Base-by-base conservation (phyloP, 2,797 vertebrate species). In the Australoheros facetus region DNA sequence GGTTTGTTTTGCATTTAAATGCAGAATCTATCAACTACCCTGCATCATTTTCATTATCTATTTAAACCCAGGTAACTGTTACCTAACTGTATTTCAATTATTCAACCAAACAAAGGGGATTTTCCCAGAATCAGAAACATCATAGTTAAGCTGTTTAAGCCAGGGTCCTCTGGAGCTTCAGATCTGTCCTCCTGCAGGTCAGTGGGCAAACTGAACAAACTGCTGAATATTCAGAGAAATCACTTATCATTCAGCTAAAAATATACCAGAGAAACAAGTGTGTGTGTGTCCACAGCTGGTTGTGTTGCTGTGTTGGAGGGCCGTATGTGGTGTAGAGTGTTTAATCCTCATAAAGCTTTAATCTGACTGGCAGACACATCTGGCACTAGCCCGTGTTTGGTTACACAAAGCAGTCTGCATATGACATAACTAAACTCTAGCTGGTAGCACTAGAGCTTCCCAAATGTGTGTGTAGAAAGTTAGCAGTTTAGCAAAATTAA, bases 311-410 rank as follows among this genome's bases (percentile, higher is more conserved):
- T 69, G 56, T 56, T 72, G 6, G 14, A 23, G 60, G 55, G 26
- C 37, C 55, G 45, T 57, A 42, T n/a, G 32, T 56, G 17, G 53
- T 45, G 3, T 53, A 34, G 21, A 55, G 37, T 14, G 32, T 87
- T 87, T 87, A 92, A 92, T 92, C 90, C 86, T 64, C 54, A 32
- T 76, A 78, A 73, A 87, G 23, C 80, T 74, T 74, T 90, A 89
- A 92, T 91, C 90, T 84, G 77, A 77, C 32, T 30, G 83, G 66
- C 69, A 26, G 72, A 54, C 34, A 71, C 87, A 90, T 85, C 85
- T 88, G 84, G 56, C 80, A 2, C 28, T 3, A n/a, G 8, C 53
- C 14, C 60, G 55, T 73, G 48, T 48, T 23, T 23, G n/a, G 4
- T 77, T 53, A 28, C 51, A 32, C 42, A 55, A 23, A 69, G 69